phyloP scores from a whole-genome alignment of 1,140 invertebrate genomes.

The Pseudomyrmex dendroicus region DNA sequence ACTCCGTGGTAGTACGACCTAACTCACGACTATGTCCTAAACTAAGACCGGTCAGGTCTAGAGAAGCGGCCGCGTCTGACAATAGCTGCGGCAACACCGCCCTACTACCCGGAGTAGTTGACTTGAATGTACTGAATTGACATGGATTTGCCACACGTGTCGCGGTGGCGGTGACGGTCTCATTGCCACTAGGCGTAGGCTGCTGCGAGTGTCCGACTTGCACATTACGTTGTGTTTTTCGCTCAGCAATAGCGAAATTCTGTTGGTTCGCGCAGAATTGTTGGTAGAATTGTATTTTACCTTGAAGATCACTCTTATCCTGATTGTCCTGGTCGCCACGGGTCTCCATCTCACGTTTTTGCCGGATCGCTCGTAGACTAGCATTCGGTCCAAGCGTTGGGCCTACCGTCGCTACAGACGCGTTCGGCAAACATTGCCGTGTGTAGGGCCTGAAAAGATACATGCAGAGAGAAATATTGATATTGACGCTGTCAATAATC shows the following conservation, averaged over 20 bases:
- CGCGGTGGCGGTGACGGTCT: constrained; percentile 44
- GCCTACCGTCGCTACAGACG: constrained; percentile 77
- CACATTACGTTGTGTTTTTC: constrained; percentile 59
- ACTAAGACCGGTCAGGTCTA: constrained; percentile 71
- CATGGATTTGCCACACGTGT: constrained; percentile 59
- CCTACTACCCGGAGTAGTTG: constrained; percentile 42
- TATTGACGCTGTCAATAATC: neutral
- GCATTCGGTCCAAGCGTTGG: constrained; percentile 76
- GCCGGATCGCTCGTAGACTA: constrained; percentile 73
- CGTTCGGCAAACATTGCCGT: constrained; percentile 81
- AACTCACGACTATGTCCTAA: constrained; percentile 69
- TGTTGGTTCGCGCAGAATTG: constrained; percentile 77
- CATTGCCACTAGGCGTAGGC: constrained; percentile 52
- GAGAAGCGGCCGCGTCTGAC: constrained; percentile 57
- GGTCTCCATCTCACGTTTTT: constrained; percentile 77
- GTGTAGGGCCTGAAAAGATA: constrained; percentile 77
- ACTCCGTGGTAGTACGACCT: constrained; percentile 49
- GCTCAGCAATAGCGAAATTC: constrained; percentile 67
- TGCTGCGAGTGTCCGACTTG: constrained; percentile 62
- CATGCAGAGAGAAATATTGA: neutral
- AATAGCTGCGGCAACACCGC: constrained; percentile 46
- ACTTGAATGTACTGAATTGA: constrained; percentile 81
- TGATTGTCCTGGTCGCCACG: constrained; percentile 81
- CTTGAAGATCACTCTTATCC: constrained; percentile 83
- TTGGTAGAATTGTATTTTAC: constrained; percentile 78